Base-by-base conservation (phyloP, 2,797 vertebrate species). In the Oreonectes daqikongensis region DNA sequence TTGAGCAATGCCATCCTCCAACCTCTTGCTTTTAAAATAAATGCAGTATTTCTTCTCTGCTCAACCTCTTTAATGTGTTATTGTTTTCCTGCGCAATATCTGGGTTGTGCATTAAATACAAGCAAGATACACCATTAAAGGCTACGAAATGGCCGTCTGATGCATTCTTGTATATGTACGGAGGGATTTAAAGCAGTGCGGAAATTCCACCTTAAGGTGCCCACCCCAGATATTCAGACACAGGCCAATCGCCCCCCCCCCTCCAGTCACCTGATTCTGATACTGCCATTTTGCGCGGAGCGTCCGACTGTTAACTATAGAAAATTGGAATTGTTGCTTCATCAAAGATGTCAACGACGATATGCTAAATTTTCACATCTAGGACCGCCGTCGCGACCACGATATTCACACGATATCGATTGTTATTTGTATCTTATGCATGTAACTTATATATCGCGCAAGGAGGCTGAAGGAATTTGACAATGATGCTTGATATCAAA, bases 271-370 rank as follows among this genome's bases (percentile, higher is more conserved):
- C 92, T 93, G 92, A 93, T 92, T 89, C 89, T 81, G 84, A 86
- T 87, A 70, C 93, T 92, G 92, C 93, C 92, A 94, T 93, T 94
- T 94, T 93, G 91, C 90, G 81, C 90, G 79, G 78, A 82, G 68
- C 72, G 79, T 82, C 83, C 81, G 79, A 79, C 75, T 70, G 67
- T 67, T 78, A 77, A 82, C 79, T 26, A 22, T 35, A 78, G 60
- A 42, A 73, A 69, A 75, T 55, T 73, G 81, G 69, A 84, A 67
- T 79, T 76, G 57, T 77, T 73, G 64, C 70, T 72, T 57, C 78
- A 61, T 73, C 65, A 35, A 72, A 77, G 60, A 79, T 82, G 77
- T 64, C 77, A 79, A 55, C 77, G 73, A 69, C 60, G 72, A 64
- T 48, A 77, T 42, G 72, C 55, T 77, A 65, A 82, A 71, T 70